Evolutionary conservation across 2,797 vertebrate genomes (phyloP).

Genomic region (Sebastes nivosus): DNA sequence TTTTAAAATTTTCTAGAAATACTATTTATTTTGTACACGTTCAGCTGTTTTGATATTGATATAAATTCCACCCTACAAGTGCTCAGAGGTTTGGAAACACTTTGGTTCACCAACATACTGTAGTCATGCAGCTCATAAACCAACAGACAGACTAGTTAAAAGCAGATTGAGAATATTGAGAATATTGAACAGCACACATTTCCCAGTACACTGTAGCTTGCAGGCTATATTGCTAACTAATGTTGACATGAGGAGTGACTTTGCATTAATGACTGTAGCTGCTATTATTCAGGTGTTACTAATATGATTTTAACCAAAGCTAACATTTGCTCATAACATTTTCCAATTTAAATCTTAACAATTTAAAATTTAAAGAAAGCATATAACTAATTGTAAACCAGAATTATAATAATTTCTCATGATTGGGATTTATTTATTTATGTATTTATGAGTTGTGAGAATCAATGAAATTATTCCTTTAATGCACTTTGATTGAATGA

Average conservation of each 20-base stretch:
- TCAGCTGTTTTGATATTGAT: slow-evolving; percentile 2
- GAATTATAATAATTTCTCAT: neutral
- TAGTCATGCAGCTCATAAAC: neutral
- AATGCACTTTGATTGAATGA: neutral
- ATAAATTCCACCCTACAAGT: neutral
- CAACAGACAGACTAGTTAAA: neutral
- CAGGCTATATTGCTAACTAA: neutral
- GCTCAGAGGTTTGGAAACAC: neutral
- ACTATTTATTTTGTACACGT: neutral
- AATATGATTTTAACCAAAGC: slow-evolving; percentile 17
- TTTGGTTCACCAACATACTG: neutral
- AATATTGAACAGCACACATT: neutral
- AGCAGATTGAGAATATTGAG: neutral
- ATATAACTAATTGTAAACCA: neutral
- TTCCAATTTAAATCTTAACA: neutral
- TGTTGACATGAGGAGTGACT: neutral
- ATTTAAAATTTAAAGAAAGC: neutral
- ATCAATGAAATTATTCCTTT: neutral
- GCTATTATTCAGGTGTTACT: neutral
- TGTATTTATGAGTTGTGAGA: neutral
- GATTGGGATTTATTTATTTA: neutral
- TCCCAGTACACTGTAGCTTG: neutral
- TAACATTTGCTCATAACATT: neutral
- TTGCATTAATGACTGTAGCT: neutral
- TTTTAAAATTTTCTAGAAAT: neutral